phyloP scores from a whole-genome alignment of 1,140 invertebrate species.

The Episyrphus balteatus region DNA sequence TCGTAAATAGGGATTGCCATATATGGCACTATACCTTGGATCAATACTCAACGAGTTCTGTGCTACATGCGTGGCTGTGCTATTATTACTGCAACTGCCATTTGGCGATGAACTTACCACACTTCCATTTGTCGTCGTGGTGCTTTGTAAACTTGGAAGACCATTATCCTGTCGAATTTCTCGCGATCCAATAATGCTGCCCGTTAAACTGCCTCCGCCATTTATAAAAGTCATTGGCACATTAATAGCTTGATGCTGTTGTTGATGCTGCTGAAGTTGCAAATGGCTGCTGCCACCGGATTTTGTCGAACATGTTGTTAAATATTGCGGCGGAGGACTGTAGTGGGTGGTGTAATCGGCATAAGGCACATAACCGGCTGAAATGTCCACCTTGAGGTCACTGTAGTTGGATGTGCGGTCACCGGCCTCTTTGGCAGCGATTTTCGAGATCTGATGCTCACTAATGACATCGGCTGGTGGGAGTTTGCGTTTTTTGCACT shows the following conservation, averaged over 20 bases:
- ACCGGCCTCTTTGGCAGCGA: slow-evolving; percentile 46
- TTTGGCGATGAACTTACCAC: slow-evolving; percentile 35
- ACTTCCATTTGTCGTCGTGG: slow-evolving; percentile 19
- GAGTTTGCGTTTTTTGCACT: slow-evolving; percentile 30
- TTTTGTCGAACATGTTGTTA: slow-evolving; percentile 32
- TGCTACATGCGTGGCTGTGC: slow-evolving; percentile 23
- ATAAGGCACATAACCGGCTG: slow-evolving; percentile 81
- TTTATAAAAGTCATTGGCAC: slow-evolving; percentile 33
- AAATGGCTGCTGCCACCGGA: slow-evolving; percentile 32
- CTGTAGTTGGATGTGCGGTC: slow-evolving; percentile 86
- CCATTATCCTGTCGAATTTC: slow-evolving; percentile 34
- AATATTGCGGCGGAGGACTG: slow-evolving; percentile 54
- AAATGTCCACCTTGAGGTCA: slow-evolving; percentile 79
- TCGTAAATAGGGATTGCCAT: slow-evolving; percentile 77
- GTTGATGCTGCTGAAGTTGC: slow-evolving; percentile 21
- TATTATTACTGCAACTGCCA: slow-evolving; percentile 33
- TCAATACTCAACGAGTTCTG: slow-evolving; percentile 50
- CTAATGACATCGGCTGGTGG: slow-evolving; percentile 35
- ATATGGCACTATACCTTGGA: slow-evolving; percentile 75
- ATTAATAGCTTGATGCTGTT: slow-evolving; percentile 7
- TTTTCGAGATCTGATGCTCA: slow-evolving; percentile 33
- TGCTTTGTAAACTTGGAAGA: slow-evolving; percentile 29
- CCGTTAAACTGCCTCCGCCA: slow-evolving; percentile 29
- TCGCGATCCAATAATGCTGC: slow-evolving; percentile 30
- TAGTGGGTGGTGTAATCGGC: slow-evolving; percentile 69